Percentiles rank a stretch among this genome's conserved stretches.
Evolutionary conservation across 1,140 invertebrate species (phyloP).

Genomic region (Drosophila orosa): DNA sequence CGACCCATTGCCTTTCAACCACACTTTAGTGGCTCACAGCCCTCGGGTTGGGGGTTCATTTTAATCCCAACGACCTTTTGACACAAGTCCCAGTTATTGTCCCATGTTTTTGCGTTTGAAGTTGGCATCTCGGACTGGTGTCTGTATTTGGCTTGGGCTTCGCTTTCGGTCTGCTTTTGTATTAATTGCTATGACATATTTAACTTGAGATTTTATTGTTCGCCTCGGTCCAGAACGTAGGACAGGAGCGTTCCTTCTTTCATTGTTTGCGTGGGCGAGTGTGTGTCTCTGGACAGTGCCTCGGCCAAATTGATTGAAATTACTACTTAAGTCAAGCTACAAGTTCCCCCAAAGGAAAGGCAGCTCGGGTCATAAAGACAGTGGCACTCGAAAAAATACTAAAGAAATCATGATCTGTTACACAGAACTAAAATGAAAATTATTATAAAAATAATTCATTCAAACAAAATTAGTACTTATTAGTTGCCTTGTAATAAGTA

Average conservation of each 20-base stretch:
- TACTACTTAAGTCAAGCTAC: constrained; percentile 63
- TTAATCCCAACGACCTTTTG: constrained; percentile 40
- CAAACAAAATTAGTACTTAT: neutral
- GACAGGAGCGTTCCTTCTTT: constrained; percentile 28
- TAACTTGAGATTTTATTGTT: constrained; percentile 67
- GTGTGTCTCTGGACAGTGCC: constrained; percentile 22
- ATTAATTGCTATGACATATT: constrained; percentile 67
- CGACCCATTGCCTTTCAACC: constrained; percentile 14
- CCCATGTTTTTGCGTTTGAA: constrained; percentile 28
- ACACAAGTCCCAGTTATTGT: constrained; percentile 20
- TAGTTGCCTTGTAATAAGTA: neutral
- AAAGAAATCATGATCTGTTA: neutral
- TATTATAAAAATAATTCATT: neutral
- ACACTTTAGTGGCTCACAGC: constrained; percentile 7
- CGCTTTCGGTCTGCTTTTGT: constrained; percentile 41
- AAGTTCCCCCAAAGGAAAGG: constrained; percentile 35
- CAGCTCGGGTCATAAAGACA: constrained; percentile 46
- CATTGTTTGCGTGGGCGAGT: constrained; percentile 23
- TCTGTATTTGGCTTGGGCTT: constrained; percentile 35
- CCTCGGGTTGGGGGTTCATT: constrained; percentile 19
- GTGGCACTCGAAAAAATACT: neutral
- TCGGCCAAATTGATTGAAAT: constrained; percentile 63
- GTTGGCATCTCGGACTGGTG: constrained; percentile 17
- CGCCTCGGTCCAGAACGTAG: neutral
- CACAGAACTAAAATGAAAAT: neutral